Conservation (phyloP, 2,888 invertebrate species). For the Euclidia mi region DNA sequence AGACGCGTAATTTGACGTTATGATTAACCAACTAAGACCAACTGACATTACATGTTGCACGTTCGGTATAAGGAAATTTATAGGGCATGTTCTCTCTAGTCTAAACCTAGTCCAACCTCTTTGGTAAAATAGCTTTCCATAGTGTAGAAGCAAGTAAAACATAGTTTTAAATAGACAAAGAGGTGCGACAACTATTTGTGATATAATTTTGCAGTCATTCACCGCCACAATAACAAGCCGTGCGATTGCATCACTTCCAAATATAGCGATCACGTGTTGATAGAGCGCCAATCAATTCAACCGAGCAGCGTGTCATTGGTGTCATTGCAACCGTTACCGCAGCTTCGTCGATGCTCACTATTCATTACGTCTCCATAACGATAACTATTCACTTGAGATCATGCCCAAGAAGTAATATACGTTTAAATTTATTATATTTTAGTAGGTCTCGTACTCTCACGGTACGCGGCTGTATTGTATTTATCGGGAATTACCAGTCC, state of each 20-base stretch:
- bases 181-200: constrained; percentile 52
- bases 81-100: too few species aligned
- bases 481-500: too few species aligned
- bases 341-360: constrained; percentile 18
- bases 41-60: too few species aligned
- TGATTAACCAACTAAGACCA: too few species aligned
- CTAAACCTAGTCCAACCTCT: too few species aligned
- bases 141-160: too few species aligned
- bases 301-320: constrained; percentile 35
- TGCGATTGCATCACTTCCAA: constrained; percentile 74
- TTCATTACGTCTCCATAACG: constrained; percentile 29
- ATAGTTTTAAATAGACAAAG: constrained; percentile 14
- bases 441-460: too few species aligned
- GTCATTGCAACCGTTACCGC: constrained; percentile 24
- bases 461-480: too few species aligned
- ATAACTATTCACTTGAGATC: neutral
- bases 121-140: too few species aligned
- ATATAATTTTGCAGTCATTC: constrained; percentile 69
- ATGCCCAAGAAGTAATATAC: constrained; percentile 21
- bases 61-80: too few species aligned
- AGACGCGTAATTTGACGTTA: too few species aligned
- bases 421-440: too few species aligned
- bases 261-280: constrained; percentile 64
- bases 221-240: constrained; percentile 60
- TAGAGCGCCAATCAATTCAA: constrained; percentile 52